phyloP scores from a whole-genome alignment of 2,888 invertebrate species.

The Eumacrocentrus americanus region DNA sequence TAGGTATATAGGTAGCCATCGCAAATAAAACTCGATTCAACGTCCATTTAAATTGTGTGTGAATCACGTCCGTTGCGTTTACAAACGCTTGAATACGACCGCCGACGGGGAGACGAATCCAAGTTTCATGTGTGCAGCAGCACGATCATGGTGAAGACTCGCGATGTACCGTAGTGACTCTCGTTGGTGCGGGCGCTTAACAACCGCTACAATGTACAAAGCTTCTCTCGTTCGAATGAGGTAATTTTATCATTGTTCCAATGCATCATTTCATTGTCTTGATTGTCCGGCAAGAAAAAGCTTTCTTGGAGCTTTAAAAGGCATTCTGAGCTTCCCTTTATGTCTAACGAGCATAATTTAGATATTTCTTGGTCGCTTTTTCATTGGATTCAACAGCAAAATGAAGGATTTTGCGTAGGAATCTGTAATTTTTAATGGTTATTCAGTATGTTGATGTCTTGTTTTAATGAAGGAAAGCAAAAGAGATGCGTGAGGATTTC shows the following conservation, averaged over 20 bases:
- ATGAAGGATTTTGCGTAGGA: too few relatives aligned
- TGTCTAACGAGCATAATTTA: too few relatives aligned
- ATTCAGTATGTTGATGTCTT: too few relatives aligned
- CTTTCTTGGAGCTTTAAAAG: too few relatives aligned
- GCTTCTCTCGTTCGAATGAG: constrained; percentile 40
- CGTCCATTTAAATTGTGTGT: background rate
- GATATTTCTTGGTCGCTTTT: too few relatives aligned
- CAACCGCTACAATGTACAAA: constrained; percentile 38
- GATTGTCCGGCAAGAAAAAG: too few relatives aligned
- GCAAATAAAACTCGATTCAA: background rate
- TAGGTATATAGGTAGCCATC: too few relatives aligned
- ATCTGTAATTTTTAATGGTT: too few relatives aligned
- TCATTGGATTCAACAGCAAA: too few relatives aligned
- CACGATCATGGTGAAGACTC: constrained; percentile 46
- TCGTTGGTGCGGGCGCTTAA: constrained; percentile 41
- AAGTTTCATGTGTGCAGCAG: constrained; percentile 20
- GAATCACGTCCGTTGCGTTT: background rate
- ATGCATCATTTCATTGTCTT: too few relatives aligned
- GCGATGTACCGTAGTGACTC: constrained; percentile 50
- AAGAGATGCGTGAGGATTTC: constrained; percentile 16
- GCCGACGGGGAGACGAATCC: background rate
- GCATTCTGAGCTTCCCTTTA: too few relatives aligned
- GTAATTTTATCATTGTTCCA: too few relatives aligned
- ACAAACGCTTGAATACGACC: background rate
- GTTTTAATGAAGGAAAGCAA: constrained; percentile 5